Base-by-base conservation (phyloP, 1,140 invertebrate species). In the Bombus terrestris region DNA sequence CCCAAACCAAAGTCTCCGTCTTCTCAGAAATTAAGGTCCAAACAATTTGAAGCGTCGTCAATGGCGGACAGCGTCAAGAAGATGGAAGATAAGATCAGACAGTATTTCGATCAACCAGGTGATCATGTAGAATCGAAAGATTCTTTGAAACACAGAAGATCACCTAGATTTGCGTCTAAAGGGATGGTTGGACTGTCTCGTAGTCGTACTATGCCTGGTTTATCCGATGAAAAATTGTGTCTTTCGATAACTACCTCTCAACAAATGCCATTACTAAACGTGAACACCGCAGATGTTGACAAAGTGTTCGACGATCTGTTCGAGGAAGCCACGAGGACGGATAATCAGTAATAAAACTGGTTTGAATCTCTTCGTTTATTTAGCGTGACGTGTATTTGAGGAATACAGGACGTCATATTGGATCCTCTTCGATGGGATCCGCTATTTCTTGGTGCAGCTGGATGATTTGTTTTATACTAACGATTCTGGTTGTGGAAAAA, bases 41-140 rank as follows among this genome's bases (percentile, higher is more conserved):
- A 96, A 89, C 97, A 98, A 86, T 98, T 96, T 93, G 98, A 98
- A 93, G 97, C 97, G 12, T 97, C 97, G 39, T 96, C 98, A 81
- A 96, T 96, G 13, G 97, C 97, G 78, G 96, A 97, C n/a, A 96
- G 97, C 84, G 94, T 98, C 15, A 95, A 96, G 18, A 96, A 97
- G 53, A 98, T 98, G 95, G 96, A 97, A 90, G 96, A 96, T 59
- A 97, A 97, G 9, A 97, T 98, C 66, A 97, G 97, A 81, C 97
- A 97, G n/a, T 98, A 98, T 92, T 97, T 98, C 28, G 84, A 92
- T n/a, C 93, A 90, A 28, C 82, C 92, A 28, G 80, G 37, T 6
- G 89, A 90, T 0, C n/a, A 18, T 12, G 66, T 86, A 2, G 89
- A 93, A 28, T 78, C 78, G 8, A 90, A 88, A 28, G 86, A 92